Evolutionary conservation across 2,888 invertebrate genomes (phyloP).

Genomic region (Acanthosepion esculentum): DNA sequence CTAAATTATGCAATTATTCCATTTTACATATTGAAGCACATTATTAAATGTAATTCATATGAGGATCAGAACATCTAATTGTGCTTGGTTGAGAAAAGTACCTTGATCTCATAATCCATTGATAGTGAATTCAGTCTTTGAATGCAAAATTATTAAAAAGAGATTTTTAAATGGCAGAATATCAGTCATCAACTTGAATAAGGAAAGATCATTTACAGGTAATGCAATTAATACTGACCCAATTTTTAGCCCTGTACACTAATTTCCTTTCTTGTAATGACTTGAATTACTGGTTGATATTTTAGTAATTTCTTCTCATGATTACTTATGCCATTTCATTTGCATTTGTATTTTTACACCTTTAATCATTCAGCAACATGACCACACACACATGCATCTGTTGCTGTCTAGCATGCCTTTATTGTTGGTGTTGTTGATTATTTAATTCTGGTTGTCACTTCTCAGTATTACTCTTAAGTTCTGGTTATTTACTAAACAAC

Average conservation of each 20-base stretch:
- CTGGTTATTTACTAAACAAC: constrained; percentile 25
- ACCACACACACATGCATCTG: not conserved
- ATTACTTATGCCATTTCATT: not conserved
- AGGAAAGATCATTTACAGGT: too few species aligned
- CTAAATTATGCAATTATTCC: too few species aligned
- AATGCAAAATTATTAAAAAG: too few species aligned
- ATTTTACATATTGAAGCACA: too few species aligned
- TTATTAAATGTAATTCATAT: too few species aligned
- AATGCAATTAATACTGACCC: not conserved
- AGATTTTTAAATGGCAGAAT: too few species aligned
- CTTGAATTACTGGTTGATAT: not conserved
- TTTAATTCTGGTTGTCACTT: not conserved
- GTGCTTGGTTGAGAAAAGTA: too few species aligned
- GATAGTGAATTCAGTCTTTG: too few species aligned
- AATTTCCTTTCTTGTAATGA: not conserved
- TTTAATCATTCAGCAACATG: not conserved
- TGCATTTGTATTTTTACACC: not conserved
- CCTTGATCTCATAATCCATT: too few species aligned
- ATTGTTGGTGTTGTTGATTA: not conserved
- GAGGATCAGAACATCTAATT: too few species aligned
- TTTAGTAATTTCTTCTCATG: not conserved
- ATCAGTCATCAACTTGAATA: too few species aligned
- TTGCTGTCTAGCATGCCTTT: not conserved
- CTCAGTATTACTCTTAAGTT: not conserved
- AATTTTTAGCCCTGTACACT: not conserved